phyloP scores from a whole-genome alignment of 2,797 vertebrate species.

The Chiropotes sagulatus region DNA sequence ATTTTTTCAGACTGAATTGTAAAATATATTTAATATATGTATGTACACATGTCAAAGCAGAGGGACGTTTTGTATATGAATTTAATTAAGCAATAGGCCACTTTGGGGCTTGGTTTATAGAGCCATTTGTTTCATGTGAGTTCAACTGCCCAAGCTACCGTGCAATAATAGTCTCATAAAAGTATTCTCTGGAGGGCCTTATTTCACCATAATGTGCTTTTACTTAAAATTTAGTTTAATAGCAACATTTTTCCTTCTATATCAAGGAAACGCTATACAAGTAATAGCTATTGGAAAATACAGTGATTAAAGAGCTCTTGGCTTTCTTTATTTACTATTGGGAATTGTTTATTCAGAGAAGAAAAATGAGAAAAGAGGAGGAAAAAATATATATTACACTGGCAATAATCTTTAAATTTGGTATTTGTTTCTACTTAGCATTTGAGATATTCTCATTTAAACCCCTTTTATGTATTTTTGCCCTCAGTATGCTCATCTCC shows the following conservation, averaged over 20 bases:
- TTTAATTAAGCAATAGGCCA: constrained; percentile 78
- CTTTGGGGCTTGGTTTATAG: constrained; percentile 78
- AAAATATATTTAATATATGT: constrained; percentile 70
- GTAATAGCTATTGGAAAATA: constrained; percentile 57
- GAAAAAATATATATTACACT: not conserved
- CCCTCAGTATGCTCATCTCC: not conserved
- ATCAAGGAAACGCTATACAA: constrained; percentile 46
- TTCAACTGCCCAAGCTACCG: constrained; percentile 77
- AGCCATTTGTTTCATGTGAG: constrained; percentile 75
- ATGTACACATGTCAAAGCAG: constrained; percentile 72
- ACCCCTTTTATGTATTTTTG: not conserved
- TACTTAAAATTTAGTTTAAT: constrained; percentile 78
- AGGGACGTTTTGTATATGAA: constrained; percentile 75
- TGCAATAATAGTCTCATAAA: constrained; percentile 77
- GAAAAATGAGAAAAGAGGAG: not conserved
- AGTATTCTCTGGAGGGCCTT: constrained; percentile 70
- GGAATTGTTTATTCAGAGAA: constrained; percentile 51
- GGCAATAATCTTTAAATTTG: constrained; percentile 28
- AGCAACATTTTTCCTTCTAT: constrained; percentile 70
- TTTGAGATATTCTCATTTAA: constrained; percentile 51
- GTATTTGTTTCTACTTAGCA: constrained; percentile 38
- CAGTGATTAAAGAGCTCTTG: constrained; percentile 55
- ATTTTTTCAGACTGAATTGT: constrained; percentile 66
- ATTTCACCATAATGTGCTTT: constrained; percentile 76
- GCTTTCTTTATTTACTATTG: constrained; percentile 45